phyloP scores from a whole-genome alignment of 2,888 invertebrate genomes.

The Crossocerus cetratus region DNA sequence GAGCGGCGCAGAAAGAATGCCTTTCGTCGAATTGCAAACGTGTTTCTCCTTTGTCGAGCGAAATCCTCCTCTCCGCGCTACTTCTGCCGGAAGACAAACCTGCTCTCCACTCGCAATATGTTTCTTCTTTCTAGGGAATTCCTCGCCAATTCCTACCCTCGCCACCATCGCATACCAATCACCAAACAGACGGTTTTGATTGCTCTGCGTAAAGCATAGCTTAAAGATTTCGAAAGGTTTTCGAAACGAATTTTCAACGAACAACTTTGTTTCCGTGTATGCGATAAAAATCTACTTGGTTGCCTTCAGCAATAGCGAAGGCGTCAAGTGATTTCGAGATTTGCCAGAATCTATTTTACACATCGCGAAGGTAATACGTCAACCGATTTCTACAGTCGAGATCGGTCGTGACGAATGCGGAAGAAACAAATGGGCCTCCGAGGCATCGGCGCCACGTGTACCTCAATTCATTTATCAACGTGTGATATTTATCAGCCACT shows the following conservation, averaged over 20 bases:
- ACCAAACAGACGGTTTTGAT: neutral
- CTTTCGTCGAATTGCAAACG: slow-evolving; percentile 7
- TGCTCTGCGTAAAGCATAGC: no score
- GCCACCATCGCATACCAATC: neutral
- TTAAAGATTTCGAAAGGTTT: no score
- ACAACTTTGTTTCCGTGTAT: no score
- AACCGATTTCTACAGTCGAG: no score
- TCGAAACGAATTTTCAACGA: no score
- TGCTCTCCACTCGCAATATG: neutral
- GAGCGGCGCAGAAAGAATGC: neutral
- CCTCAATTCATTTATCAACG: slow-evolving; percentile 15
- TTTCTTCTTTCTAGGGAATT: slow-evolving; percentile 4
- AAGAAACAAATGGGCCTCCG: neutral
- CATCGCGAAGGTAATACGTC: no score
- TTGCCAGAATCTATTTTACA: no score
- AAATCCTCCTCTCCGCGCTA: slow-evolving; percentile 4
- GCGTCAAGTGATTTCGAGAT: no score
- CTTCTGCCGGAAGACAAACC: neutral
- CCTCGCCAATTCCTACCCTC: neutral
- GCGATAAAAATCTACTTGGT: no score
- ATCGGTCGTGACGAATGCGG: neutral
- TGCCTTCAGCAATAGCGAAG: no score
- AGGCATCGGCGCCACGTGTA: slow-evolving; percentile 2
- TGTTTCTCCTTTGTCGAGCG: slow-evolving; percentile 1
- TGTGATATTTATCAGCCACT: slow-evolving; percentile 4